phyloP scores from a whole-genome alignment of 2,888 invertebrate genomes.

The Brachypterus glaber region DNA sequence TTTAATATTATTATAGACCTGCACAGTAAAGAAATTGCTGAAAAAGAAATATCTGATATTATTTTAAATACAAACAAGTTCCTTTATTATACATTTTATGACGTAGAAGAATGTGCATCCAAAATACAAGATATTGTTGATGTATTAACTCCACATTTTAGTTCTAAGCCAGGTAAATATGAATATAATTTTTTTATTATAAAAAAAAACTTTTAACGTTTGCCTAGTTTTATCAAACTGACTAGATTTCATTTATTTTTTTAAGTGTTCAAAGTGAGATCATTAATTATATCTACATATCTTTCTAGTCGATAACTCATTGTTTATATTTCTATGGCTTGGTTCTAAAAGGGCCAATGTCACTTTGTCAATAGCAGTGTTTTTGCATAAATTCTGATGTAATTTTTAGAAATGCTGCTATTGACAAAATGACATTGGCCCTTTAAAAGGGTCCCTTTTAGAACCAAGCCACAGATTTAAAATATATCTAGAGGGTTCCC shows the following conservation, averaged over 20 bases:
- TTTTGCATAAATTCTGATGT: too few species aligned
- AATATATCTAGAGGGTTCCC: too few species aligned
- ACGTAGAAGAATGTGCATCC: constrained; percentile 51
- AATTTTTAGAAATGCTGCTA: too few species aligned
- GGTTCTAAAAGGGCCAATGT: too few species aligned
- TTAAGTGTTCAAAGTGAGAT: too few species aligned
- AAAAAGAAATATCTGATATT: constrained; percentile 36
- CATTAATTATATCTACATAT: too few species aligned
- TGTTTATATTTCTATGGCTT: too few species aligned
- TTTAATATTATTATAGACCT: constrained; percentile 55
- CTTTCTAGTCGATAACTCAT: too few species aligned
- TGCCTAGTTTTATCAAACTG: background rate
- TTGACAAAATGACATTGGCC: too few species aligned
- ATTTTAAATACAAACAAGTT: constrained; percentile 33
- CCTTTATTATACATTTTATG: constrained; percentile 46
- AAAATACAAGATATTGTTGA: constrained; percentile 53
- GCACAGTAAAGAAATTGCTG: constrained; percentile 47
- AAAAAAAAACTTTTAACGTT: background rate
- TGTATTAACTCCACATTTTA: constrained; percentile 62
- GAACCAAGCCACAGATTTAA: too few species aligned
- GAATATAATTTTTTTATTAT: constrained; percentile 4
- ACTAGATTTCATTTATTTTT: background rate
- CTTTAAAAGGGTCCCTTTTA: too few species aligned
- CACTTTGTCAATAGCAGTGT: too few species aligned
- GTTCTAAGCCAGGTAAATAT: constrained; percentile 51